phyloP scores from a whole-genome alignment of 2,113 vertebrate genomes.

The Azemiops feae region DNA sequence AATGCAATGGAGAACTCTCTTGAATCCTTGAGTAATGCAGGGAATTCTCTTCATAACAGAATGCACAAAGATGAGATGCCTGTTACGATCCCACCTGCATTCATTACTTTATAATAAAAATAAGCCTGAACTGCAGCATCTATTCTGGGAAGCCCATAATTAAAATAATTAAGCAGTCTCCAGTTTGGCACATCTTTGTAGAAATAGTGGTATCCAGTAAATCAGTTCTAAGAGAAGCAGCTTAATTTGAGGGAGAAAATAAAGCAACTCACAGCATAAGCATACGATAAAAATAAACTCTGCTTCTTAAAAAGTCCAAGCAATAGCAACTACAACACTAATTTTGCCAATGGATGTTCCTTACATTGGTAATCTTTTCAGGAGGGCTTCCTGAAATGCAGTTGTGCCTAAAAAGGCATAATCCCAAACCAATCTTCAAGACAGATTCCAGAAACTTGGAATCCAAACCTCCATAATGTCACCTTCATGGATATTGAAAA shows the following conservation, averaged over 20 bases:
- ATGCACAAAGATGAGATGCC: background rate
- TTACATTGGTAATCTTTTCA: background rate
- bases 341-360: background rate
- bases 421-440: background rate
- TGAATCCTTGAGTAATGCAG: background rate
- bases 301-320: background rate
- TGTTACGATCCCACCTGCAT: background rate
- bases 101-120: background rate
- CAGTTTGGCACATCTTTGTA: background rate
- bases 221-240: background rate
- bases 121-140: background rate
- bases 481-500: background rate
- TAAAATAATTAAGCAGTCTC: background rate
- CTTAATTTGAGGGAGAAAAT: background rate
- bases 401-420: background rate
- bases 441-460: background rate
- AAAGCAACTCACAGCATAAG: background rate
- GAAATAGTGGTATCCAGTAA: background rate
- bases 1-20: background rate
- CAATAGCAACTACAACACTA: background rate
- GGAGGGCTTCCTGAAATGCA: background rate
- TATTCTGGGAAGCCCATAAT: background rate
- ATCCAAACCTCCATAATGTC: background rate
- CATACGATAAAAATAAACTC: background rate
- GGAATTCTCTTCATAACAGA: background rate